Evolutionary conservation across 1,140 invertebrate species (phyloP), one percentile per base, ranked within the genome.

Genomic region (Trachymyrmex septentrionalis): DNA sequence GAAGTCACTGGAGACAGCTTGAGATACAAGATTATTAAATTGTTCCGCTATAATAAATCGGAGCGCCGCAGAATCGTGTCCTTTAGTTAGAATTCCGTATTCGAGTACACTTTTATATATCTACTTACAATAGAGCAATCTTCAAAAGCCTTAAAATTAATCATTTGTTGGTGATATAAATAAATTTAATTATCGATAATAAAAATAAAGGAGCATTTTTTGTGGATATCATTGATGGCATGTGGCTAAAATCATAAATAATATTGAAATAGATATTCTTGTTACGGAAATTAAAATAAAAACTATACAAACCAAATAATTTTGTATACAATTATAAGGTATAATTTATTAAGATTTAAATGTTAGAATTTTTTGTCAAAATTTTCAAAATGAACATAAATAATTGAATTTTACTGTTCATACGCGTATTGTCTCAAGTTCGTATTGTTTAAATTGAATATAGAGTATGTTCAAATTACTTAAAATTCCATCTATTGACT

Each of bases 21-120:
- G 38, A 67, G 12, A 44, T 44, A 27, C 34, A 19, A 76, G 34
- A n/a, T 27, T 19, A 59, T 78, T 30, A 80, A 80, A 38, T 64
- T 27, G 57, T 44, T 76, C 21, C 21, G 19, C 30, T 57, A 16
- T 64, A 27, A 76, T 59, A 24, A 76, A 24, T 61, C 14, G n/a
- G 6, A 9, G 48, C 61, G 21, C 14, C 34, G 7, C 4, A 16
- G 10, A 48, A 77, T 48, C 34, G 34, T 66, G 63, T 38, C 34
- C 2, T 21, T 21, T 10, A 38, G 1, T 7, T 38, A 7, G 64
- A 34, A 10, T 67, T 67, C 0, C 21, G 24, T 38, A 66, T 66
- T 10, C n/a, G n/a, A 38, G 44, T 67, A 21, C 2, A 14, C 2
- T 67, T 67, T 67, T n/a, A 4, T 30, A 4, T 38, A 21, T 21